Conservation (phyloP, 2,113 vertebrate species). For the Rattus rattus region DNA sequence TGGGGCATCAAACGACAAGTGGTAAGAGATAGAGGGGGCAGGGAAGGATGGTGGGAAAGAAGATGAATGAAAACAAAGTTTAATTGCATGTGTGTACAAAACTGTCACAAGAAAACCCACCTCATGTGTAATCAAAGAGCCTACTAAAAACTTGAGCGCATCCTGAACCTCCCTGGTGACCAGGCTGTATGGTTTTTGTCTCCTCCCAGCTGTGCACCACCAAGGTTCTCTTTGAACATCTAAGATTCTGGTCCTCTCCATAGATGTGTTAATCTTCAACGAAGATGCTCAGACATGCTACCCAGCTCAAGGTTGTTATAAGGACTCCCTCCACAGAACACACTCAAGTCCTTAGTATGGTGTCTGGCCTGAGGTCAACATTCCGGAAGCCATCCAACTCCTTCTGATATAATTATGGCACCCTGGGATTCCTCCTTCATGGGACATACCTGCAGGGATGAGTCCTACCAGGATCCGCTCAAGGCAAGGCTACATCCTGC, state of each 20-base stretch:
- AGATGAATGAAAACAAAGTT: neutral
- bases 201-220: no score
- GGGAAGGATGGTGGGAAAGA: neutral
- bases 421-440: accelerated
- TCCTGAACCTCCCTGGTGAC: neutral
- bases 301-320: neutral
- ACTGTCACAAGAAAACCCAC: neutral
- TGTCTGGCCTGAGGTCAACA: accelerated
- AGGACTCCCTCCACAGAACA: neutral
- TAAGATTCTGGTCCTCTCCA: neutral
- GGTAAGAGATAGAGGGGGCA: neutral
- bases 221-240: accelerated
- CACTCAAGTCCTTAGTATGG: neutral
- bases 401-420: no score
- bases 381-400: neutral
- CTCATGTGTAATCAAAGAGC: neutral
- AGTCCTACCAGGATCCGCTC: accelerated
- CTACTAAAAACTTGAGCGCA: neutral
- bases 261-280: no score
- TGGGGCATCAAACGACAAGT: no score
- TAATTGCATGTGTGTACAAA: neutral
- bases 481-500: neutral
- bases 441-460: neutral
- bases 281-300: neutral
- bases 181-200: neutral